These are phyloP conservation scores for Oscarella lobularis DNA, from an alignment of 37 sponge, comb jelly and placozoan genomes.

Conservation along the genomic window DNA sequence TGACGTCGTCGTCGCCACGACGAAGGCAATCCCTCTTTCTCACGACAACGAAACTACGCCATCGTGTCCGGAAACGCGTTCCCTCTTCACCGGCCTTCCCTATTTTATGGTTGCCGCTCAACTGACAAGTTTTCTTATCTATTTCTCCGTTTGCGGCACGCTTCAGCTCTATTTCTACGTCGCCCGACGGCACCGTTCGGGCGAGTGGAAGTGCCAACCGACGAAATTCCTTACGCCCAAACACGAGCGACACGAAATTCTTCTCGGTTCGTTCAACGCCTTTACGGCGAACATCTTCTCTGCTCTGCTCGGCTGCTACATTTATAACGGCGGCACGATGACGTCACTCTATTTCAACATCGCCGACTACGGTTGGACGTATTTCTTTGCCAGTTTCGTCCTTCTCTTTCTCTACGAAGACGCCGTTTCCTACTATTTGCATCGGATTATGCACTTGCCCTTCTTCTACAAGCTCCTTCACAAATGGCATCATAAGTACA, in stretches of 20 bases:
- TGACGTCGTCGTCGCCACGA: no score
- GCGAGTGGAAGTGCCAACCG: slow-evolving; percentile 39
- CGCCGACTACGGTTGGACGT: slow-evolving; percentile 23
- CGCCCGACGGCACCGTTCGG: slow-evolving; percentile 1
- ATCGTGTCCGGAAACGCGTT: no score
- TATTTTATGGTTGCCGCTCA: not conserved
- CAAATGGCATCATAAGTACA: slow-evolving; percentile 35
- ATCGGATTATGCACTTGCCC: slow-evolving; percentile 24
- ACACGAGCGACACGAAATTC: slow-evolving; percentile 28
- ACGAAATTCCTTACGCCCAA: slow-evolving; percentile 22
- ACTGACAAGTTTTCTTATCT: not conserved
- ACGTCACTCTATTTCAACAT: slow-evolving; percentile 28
- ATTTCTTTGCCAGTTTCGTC: slow-evolving; percentile 10
- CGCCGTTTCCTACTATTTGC: slow-evolving; percentile 24
- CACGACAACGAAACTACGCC: no score
- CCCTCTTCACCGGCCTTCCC: not conserved
- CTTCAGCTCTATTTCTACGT: slow-evolving; percentile 25
- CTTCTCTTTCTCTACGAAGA: slow-evolving; percentile 23
- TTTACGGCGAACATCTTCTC: slow-evolving; percentile 12
- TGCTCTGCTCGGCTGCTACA: slow-evolving; percentile 21
- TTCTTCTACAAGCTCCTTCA: slow-evolving; percentile 16
- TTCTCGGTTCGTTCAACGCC: slow-evolving; percentile 24
- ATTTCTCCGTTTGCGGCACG: slow-evolving; percentile 15
- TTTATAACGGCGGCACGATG: slow-evolving; percentile 17
- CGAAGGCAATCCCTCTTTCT: no score